These are phyloP conservation scores for Caenorhabditis sp. DNA, from an alignment of 2,888 invertebrate genomes.

Conservation along the genomic window DNA sequence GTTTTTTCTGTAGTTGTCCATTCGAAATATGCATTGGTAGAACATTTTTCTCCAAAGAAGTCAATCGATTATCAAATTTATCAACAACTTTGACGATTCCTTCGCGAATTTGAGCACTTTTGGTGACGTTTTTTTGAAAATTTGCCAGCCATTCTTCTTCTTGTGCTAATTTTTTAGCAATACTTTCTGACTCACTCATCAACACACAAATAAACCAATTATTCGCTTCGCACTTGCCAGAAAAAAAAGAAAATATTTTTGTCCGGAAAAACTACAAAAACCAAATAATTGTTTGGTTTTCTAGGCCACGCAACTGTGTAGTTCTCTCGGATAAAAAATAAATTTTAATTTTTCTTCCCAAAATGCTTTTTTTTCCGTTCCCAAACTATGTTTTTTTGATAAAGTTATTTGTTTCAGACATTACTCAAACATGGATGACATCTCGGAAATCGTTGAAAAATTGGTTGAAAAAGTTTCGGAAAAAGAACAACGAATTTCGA, in stretches of 20 bases:
- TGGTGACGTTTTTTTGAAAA: constrained; percentile 55
- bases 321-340: constrained; percentile 16
- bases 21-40: constrained; percentile 67
- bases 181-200: constrained; percentile 17
- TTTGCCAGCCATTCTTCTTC: constrained; percentile 68
- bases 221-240: too few species aligned
- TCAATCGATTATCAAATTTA: constrained; percentile 56
- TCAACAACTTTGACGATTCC: constrained; percentile 51
- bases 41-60: constrained; percentile 61
- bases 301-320: constrained; percentile 26
- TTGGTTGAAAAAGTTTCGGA: background rate
- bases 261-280: background rate
- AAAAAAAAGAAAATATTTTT: background rate
- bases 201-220: background rate
- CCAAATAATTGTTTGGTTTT: background rate
- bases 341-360: background rate
- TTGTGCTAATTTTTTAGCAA: constrained; percentile 43
- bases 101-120: constrained; percentile 52
- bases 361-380: background rate
- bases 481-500: background rate
- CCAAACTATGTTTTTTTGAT: background rate
- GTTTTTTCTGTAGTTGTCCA: constrained; percentile 64
- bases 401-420: background rate
- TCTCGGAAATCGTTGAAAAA: background rate
- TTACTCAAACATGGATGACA: background rate